Base-by-base conservation (phyloP, 2,888 invertebrate genomes). In the Acanthosepion lycidas region DNA sequence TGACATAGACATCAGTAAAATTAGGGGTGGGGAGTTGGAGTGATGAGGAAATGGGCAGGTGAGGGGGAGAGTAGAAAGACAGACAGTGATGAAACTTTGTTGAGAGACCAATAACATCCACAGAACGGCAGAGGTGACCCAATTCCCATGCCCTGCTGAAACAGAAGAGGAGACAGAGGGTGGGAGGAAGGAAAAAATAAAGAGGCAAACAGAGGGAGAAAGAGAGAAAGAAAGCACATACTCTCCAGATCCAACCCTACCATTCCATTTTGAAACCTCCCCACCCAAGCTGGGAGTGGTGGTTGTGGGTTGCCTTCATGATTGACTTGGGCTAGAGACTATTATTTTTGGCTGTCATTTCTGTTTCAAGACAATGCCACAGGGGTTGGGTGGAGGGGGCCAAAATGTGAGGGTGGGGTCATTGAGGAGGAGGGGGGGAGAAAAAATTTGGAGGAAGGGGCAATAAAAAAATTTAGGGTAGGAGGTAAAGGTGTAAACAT, bases 261-360 rank as follows among this genome's bases (percentile, higher is more conserved):
- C 42, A 23, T 9, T 26, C 78, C 78, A 23, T 26, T 28, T 26
- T 8, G 12, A 78, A 28, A 78, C 78, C 28, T 6, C 15, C 20
- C 20, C 59, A 20, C 59, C 59, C n/a, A 78, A 33, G 5, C 28
- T n/a, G 12, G n/a, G 78, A 78, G n/a, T 78, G 78, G 33, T 78
- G 33, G 78, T n/a, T 33, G 78, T 78, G 78, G 78, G 59, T 59
- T 59, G 59, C 23, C 23, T 78, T 78, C 78, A n/a, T 78, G 78
- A 78, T 78, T 78, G 78, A 78, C 78, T 78, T 78, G 78, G 78
- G 78, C n/a, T 78, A 78, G n/a, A 78, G n/a, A 78, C 78, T 78
- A 78, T 78, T 78, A 78, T 78, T 78, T 78, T 78, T n/a, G 78
- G 78, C 78, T 78, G n/a, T 78, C 78, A 78, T 78, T 78, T 78